A percentile compares a stretch with the other conserved stretches of the same genome.
Evolutionary conservation across 2,797 vertebrate species (phyloP).

Genomic region (Danio albolineatus): DNA sequence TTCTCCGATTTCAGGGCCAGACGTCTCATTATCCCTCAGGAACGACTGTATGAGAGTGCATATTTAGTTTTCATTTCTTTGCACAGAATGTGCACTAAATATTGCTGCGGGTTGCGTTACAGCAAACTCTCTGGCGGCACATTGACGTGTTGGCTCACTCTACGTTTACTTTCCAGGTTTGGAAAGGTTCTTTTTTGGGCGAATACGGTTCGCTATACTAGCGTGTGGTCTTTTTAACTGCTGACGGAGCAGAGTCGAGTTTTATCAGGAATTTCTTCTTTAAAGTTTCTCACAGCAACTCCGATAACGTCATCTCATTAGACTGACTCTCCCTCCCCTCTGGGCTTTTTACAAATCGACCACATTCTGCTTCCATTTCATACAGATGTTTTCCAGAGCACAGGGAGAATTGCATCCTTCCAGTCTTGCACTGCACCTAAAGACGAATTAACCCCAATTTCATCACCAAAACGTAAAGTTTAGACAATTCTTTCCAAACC

Average conservation of each 20-base stretch:
- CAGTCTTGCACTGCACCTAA: neutral
- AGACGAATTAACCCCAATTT: slow-evolving; percentile 1
- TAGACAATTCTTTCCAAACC: slow-evolving; percentile 15
- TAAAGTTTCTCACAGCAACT: slow-evolving; percentile 43
- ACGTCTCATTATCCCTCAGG: slow-evolving; percentile 73
- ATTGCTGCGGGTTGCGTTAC: slow-evolving; percentile 42
- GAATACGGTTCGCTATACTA: neutral
- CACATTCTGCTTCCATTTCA: slow-evolving; percentile 63
- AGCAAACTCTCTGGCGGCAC: slow-evolving; percentile 24
- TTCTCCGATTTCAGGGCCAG: slow-evolving; percentile 81
- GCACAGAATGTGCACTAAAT: slow-evolving; percentile 64
- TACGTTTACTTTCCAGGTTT: neutral
- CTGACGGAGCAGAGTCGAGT: slow-evolving; percentile 28
- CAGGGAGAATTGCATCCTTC: slow-evolving; percentile 2
- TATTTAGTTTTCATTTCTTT: slow-evolving; percentile 76
- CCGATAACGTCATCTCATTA: slow-evolving; percentile 51
- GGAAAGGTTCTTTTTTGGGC: neutral
- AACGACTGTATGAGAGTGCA: slow-evolving; percentile 66
- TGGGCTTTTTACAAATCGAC: slow-evolving; percentile 67
- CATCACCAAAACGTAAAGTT: slow-evolving; percentile 13
- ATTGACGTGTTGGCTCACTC: slow-evolving; percentile 10
- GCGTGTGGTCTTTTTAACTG: slow-evolving; percentile 1
- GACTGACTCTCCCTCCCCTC: slow-evolving; percentile 59
- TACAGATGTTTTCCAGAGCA: slow-evolving; percentile 64
- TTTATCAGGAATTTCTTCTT: slow-evolving; percentile 45